Evolutionary conservation across 2,113 vertebrate genomes (phyloP).

Genomic region (Nycticorax nycticorax): DNA sequence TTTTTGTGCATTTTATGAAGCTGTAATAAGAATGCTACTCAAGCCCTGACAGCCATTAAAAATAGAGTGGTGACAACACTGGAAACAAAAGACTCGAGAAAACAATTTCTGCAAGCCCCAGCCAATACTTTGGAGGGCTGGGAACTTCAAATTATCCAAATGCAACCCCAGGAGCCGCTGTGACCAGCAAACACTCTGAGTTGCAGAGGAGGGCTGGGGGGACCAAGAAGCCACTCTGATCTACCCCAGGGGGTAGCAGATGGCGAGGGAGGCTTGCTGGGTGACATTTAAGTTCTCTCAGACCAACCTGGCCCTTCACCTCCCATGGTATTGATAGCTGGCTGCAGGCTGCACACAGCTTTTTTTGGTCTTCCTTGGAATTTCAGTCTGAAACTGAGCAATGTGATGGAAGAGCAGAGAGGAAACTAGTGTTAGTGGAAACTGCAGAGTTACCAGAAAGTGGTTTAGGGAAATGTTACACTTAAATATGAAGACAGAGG

Average conservation of each 20-base stretch:
- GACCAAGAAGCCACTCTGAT: not conserved
- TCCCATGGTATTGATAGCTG: rapidly evolving
- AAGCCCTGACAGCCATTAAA: not conserved
- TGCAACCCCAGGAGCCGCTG: not conserved
- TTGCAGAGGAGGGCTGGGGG: not conserved
- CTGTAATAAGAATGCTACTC: not conserved
- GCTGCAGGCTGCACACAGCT: not conserved
- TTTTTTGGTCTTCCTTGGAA: not conserved
- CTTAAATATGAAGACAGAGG: conserved; percentile 76
- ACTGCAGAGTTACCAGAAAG: conserved; percentile 46
- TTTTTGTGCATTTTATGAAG: not conserved
- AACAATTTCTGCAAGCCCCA: not conserved
- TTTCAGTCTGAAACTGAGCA: not conserved
- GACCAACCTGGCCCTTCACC: not conserved
- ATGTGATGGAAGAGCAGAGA: not conserved
- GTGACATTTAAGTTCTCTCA: not conserved
- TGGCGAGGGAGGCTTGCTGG: not conserved
- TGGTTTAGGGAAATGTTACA: conserved; percentile 70
- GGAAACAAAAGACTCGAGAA: not conserved
- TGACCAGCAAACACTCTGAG: not conserved
- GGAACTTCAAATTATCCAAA: not conserved
- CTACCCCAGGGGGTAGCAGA: rapidly evolving
- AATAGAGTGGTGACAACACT: not conserved
- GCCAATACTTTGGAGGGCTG: not conserved
- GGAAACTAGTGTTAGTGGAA: not conserved